These are phyloP conservation scores for Ommatoiulus sabulosus DNA, from an alignment of 2,888 invertebrate genomes.

Conservation along the genomic window DNA sequence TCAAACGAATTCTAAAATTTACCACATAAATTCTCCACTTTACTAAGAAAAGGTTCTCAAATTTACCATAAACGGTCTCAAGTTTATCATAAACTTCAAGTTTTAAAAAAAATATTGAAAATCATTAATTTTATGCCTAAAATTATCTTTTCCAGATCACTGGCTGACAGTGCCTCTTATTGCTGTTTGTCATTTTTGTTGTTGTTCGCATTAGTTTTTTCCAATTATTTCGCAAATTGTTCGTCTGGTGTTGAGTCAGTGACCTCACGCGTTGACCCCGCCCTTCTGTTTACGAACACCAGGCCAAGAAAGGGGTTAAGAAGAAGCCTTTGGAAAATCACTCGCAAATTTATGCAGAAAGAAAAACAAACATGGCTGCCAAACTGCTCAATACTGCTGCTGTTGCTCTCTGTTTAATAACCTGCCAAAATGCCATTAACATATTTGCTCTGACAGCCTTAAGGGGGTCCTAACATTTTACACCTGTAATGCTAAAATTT, in stretches of 20 bases:
- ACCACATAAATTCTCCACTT: too few species aligned
- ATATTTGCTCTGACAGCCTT: not conserved
- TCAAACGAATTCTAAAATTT: too few species aligned
- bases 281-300: not conserved
- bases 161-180: too few species aligned
- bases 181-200: too few species aligned
- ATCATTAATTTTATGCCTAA: too few species aligned
- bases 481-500: not conserved
- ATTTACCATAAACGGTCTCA: too few species aligned
- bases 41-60: too few species aligned
- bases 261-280: constrained; percentile 10
- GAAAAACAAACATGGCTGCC: not conserved
- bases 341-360: not conserved
- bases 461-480: not conserved
- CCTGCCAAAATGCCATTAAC: not conserved
- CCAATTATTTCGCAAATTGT: too few species aligned
- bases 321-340: not conserved
- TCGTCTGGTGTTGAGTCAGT: not conserved
- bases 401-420: not conserved
- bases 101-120: too few species aligned
- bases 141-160: too few species aligned
- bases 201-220: too few species aligned
- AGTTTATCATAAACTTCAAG: too few species aligned
- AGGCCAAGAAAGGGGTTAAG: not conserved
- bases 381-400: not conserved